A percentile compares a stretch with the other conserved stretches of the same genome.
Conservation (phyloP, 2,113 vertebrate genomes). For the Heloderma charlesbogerti region DNA sequence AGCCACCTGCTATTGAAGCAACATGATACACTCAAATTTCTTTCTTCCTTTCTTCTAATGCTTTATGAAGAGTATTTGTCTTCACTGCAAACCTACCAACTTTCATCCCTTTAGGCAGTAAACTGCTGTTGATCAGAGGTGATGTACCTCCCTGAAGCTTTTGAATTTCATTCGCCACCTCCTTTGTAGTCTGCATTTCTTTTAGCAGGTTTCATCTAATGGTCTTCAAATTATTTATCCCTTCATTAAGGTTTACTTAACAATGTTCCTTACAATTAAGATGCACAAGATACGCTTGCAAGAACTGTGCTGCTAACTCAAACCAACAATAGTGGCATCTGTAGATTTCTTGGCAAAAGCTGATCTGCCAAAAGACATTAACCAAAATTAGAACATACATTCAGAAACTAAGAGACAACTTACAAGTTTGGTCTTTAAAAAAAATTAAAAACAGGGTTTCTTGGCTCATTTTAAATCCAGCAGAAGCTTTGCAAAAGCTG, state of each 20-base stretch:
- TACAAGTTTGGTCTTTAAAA: not conserved
- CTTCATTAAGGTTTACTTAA: slow-evolving; percentile 20
- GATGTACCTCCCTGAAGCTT: slow-evolving; percentile 19
- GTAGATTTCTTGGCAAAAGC: not conserved
- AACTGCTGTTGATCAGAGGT: not conserved
- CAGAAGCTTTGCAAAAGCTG: not conserved
- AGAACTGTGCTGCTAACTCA: not conserved
- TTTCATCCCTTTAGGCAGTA: slow-evolving; percentile 23
- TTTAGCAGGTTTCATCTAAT: slow-evolving; percentile 2
- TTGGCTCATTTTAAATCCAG: not conserved
- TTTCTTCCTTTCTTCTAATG: slow-evolving; percentile 8
- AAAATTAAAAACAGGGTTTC: not conserved
- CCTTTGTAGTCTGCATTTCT: slow-evolving; percentile 28
- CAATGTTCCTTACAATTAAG: slow-evolving; percentile 19
- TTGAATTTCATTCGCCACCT: slow-evolving; percentile 29
- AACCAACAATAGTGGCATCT: not conserved
- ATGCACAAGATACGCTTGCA: slow-evolving; percentile 20
- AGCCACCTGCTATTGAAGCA: not conserved
- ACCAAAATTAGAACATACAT: not conserved
- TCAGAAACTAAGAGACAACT: not conserved
- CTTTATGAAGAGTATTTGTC: not conserved
- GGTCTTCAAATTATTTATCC: slow-evolving; percentile 20
- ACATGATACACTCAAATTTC: not conserved
- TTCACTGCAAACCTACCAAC: slow-evolving; percentile 9
- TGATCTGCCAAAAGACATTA: not conserved